These are phyloP conservation scores for Paramormyrops kingsleyae DNA, from an alignment of 2,113 vertebrate genomes.

Conservation along the genomic window DNA sequence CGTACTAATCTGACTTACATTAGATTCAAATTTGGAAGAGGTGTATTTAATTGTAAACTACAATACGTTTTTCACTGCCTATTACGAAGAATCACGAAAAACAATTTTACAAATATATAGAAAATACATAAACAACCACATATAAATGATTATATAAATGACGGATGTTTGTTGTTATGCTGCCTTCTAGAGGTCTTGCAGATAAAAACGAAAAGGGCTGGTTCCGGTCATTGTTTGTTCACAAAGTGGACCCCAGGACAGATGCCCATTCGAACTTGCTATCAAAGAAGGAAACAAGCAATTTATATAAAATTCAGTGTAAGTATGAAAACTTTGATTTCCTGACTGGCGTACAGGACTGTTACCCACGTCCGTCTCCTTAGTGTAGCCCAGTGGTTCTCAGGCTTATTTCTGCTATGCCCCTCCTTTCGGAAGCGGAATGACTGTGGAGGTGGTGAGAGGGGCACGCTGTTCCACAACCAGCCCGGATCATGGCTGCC, in stretches of 20 bases:
- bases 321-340: constrained; percentile 21
- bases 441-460: not conserved
- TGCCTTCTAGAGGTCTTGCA: constrained; percentile 67
- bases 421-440: not conserved
- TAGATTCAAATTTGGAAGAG: not conserved
- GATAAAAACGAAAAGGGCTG: constrained; percentile 74
- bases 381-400: not conserved
- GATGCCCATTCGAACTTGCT: constrained; percentile 93
- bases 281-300: constrained; percentile 91
- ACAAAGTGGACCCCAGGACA: constrained; percentile 86
- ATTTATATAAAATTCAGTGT: constrained; percentile 95
- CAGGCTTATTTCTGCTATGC: not conserved
- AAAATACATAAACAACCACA: not conserved
- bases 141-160: not conserved
- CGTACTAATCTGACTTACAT: not conserved
- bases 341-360: not conserved
- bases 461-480: no score
- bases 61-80: not conserved
- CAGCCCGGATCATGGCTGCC: no score
- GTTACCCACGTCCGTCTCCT: not conserved
- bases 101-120: not conserved
- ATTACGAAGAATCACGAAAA: not conserved
- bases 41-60: not conserved
- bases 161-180: constrained; percentile 13
- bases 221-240: constrained; percentile 86